Evolutionary conservation across 2,113 vertebrate genomes (phyloP).

Genomic region (Myodes glareolus): DNA sequence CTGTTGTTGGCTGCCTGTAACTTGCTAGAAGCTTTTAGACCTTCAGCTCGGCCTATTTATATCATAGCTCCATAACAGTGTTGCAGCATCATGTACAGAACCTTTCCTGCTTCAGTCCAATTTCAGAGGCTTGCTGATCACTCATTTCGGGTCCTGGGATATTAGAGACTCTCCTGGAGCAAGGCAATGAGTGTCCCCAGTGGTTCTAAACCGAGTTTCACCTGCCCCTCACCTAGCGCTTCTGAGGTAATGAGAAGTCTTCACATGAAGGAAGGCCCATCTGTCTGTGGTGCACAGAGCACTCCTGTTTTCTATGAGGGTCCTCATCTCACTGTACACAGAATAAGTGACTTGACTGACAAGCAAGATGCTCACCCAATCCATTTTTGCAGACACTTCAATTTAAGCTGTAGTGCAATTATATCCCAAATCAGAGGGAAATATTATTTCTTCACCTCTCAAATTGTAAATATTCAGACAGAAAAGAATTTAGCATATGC

Average conservation of each 20-base stretch:
- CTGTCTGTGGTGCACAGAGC: background rate
- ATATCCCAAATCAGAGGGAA: constrained; percentile 54
- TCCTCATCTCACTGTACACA: background rate
- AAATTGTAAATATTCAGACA: constrained; percentile 14
- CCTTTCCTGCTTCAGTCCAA: background rate
- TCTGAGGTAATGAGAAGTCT: background rate
- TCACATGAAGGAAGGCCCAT: background rate
- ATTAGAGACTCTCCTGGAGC: background rate
- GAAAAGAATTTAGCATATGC: constrained; percentile 65
- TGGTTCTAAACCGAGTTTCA: background rate
- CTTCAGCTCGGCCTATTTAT: too few relatives aligned
- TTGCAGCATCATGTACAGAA: background rate
- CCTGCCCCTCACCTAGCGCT: background rate
- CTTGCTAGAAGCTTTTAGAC: background rate
- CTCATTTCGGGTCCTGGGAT: background rate
- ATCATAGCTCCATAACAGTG: background rate
- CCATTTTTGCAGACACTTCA: constrained; percentile 69
- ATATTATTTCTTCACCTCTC: constrained; percentile 50
- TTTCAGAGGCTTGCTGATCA: background rate
- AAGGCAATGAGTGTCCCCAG: too few relatives aligned
- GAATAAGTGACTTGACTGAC: constrained; percentile 63
- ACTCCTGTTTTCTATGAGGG: constrained; percentile 37
- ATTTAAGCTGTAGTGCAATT: constrained; percentile 63
- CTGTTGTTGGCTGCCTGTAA: background rate
- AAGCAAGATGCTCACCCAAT: background rate